A percentile compares a stretch with the other conserved stretches of the same genome.
Conservation (phyloP, 2,797 vertebrate genomes). For the Euthynnus affinis region DNA sequence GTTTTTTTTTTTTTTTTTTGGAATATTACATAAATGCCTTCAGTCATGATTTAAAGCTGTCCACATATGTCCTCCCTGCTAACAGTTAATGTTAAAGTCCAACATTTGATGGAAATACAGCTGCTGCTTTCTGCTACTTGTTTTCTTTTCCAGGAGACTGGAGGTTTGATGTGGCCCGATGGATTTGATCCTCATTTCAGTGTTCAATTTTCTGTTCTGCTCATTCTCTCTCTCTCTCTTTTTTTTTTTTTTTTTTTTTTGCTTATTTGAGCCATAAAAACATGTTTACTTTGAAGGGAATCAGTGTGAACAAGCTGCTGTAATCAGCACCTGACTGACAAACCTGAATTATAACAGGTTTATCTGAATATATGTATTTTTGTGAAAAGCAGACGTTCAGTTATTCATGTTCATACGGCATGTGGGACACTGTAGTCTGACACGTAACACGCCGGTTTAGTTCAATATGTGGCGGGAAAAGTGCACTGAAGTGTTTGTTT, state of each 20-base stretch:
- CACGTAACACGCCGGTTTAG: slow-evolving; percentile 14
- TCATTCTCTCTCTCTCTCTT: not conserved
- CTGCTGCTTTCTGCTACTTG: slow-evolving; percentile 7
- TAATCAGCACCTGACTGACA: not conserved
- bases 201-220: slow-evolving; percentile 6
- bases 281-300: slow-evolving; percentile 9
- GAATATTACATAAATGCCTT: not conserved
- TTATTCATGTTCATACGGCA: slow-evolving; percentile 37
- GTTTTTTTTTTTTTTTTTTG: no score
- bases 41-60: not conserved
- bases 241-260: no score
- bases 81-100: no score
- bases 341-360: slow-evolving; percentile 8
- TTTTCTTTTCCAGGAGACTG: not conserved
- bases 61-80: no score
- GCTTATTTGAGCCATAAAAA: slow-evolving; percentile 58
- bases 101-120: slow-evolving; percentile 24
- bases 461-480: slow-evolving; percentile 25
- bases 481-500: slow-evolving; percentile 39
- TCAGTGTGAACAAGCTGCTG: slow-evolving; percentile 2
- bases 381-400: slow-evolving; percentile 17
- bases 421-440: slow-evolving; percentile 26
- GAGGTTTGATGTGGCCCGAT: not conserved
- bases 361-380: slow-evolving; percentile 35
- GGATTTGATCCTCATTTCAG: not conserved